Evolutionary conservation across 2,113 vertebrate species (phyloP).

Genomic region (Pogona vitticeps): DNA sequence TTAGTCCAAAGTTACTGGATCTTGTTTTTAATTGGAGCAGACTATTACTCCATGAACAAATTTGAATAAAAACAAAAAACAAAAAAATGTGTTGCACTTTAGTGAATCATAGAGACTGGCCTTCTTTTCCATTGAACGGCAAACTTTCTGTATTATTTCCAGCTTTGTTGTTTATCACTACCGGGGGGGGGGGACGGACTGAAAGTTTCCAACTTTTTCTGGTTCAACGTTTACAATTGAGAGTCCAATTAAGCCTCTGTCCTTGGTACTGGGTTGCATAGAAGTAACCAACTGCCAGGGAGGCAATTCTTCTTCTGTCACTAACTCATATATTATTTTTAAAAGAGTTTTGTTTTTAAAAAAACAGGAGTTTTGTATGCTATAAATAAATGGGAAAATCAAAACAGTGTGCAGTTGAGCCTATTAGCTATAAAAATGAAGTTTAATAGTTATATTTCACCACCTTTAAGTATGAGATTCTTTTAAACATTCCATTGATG

Average conservation of each 20-base stretch:
- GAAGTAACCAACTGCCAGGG: not conserved
- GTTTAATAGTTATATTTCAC: not conserved
- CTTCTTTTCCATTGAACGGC: not conserved
- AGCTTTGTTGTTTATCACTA: not conserved
- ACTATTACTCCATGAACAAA: too few species aligned
- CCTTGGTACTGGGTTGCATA: fast-evolving
- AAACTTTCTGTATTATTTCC: not conserved
- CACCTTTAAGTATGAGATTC: not conserved
- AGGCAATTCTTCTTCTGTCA: not conserved
- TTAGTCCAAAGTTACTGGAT: too few species aligned
- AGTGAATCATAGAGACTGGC: not conserved
- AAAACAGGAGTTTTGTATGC: too few species aligned
- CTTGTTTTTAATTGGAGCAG: not conserved
- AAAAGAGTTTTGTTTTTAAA: too few species aligned
- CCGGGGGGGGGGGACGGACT: not conserved
- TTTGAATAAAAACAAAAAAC: not conserved
- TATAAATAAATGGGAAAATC: too few species aligned
- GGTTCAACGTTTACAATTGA: not conserved
- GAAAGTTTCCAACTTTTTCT: not conserved
- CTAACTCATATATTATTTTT: not conserved
- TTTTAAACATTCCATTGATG: not conserved
- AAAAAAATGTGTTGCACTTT: not conserved
- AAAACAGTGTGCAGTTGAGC: too few species aligned
- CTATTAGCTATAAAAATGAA: too few species aligned
- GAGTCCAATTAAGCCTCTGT: not conserved